Evolutionary conservation across 2,888 invertebrate genomes (phyloP).

Genomic region (Tinea semifulvella): DNA sequence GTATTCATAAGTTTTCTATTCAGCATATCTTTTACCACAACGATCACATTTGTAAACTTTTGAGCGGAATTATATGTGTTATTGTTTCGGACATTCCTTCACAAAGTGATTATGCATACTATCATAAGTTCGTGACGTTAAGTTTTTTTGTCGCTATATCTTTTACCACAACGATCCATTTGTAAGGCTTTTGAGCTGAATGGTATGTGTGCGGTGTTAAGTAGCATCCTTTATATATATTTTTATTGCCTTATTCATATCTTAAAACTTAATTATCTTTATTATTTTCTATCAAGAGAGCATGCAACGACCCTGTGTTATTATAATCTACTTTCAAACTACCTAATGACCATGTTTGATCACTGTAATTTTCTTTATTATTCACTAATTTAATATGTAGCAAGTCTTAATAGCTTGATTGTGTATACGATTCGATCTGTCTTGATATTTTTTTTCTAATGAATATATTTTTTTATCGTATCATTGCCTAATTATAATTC

Average conservation of each 20-base stretch:
- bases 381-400: conserved; percentile 23
- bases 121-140: no score
- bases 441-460: not conserved
- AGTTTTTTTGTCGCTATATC: conserved; percentile 80
- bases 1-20: conserved; percentile 72
- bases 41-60: no score
- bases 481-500: conserved; percentile 33
- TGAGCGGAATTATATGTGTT: no score
- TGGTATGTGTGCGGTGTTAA: conserved; percentile 91
- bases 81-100: no score
- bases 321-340: conserved; percentile 50
- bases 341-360: conserved; percentile 57
- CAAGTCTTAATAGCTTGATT: not conserved
- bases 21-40: no score
- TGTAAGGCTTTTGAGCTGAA: conserved; percentile 86
- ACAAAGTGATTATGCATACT: no score
- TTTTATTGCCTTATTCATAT: conserved; percentile 84
- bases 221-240: conserved; percentile 87
- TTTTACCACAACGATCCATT: conserved; percentile 88
- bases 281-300: not conserved
- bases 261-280: conserved; percentile 55
- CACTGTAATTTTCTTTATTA: conserved; percentile 61
- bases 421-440: not conserved
- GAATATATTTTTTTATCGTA: not conserved
- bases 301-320: conserved; percentile 25